Evolutionary conservation across 2,797 vertebrate species (phyloP).

Genomic region (Microhierax caerulescens): DNA sequence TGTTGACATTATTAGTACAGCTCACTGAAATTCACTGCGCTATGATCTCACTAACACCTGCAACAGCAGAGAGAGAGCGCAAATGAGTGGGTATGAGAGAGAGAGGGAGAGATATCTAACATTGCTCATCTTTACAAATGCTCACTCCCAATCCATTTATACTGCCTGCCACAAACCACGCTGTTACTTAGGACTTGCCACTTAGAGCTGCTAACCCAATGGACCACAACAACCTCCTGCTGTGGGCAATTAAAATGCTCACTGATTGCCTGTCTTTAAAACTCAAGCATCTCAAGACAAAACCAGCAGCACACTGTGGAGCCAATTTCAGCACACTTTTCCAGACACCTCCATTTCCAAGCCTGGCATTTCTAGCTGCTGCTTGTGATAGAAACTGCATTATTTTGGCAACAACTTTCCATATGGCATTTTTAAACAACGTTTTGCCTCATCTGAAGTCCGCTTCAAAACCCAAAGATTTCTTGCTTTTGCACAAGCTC

Average conservation of each 20-base stretch:
- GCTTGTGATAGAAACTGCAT: background rate
- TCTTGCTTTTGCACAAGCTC: background rate
- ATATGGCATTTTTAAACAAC: background rate
- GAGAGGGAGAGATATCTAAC: constrained; percentile 61
- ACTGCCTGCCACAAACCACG: background rate
- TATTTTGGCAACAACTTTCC: background rate
- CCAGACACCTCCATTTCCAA: background rate
- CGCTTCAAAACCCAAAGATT: background rate
- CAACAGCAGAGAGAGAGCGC: constrained; percentile 8
- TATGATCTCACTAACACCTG: background rate
- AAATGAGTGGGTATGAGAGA: constrained; percentile 45
- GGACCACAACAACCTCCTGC: background rate
- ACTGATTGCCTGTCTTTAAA: background rate
- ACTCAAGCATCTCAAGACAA: background rate
- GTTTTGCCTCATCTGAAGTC: background rate
- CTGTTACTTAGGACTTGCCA: background rate
- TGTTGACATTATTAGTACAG: background rate
- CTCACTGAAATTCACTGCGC: background rate
- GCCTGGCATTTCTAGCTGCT: background rate
- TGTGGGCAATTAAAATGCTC: background rate
- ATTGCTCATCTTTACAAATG: background rate
- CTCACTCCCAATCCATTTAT: background rate
- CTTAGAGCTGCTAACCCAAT: background rate
- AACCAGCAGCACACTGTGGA: background rate
- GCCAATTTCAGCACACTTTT: background rate